A percentile compares a stretch with the other conserved stretches of the same genome.
Evolutionary conservation across 1,140 invertebrate species (phyloP).

Genomic region (Diorhabda sublineata): DNA sequence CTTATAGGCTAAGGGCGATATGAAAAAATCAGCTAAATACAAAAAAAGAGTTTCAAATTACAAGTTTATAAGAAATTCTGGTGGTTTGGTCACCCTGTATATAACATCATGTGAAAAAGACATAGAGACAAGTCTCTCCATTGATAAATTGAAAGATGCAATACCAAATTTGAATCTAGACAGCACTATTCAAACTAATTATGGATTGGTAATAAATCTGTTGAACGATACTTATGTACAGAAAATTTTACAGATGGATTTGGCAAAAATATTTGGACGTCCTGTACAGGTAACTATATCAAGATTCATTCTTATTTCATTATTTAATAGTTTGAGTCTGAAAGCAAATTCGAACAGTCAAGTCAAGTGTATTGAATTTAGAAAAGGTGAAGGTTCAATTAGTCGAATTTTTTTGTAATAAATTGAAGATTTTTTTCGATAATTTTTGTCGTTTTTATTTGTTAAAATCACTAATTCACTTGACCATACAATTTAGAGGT

Average conservation of each 20-base stretch:
- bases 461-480: too few relatives aligned
- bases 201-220: conserved; percentile 11
- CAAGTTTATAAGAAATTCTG: conserved; percentile 4
- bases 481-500: too few relatives aligned
- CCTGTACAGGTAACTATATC: conserved; percentile 9
- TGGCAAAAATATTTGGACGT: conserved; percentile 13
- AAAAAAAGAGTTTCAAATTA: neutral
- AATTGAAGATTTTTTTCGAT: too few relatives aligned
- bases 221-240: conserved; percentile 8
- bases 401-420: too few relatives aligned
- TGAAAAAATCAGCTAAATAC: neutral
- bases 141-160: conserved; percentile 10
- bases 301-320: too few relatives aligned
- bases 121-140: neutral
- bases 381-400: too few relatives aligned
- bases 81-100: conserved; percentile 7
- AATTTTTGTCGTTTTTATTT: too few relatives aligned
- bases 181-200: conserved; percentile 14
- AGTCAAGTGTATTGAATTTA: too few relatives aligned
- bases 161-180: conserved; percentile 15
- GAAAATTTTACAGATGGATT: conserved; percentile 12
- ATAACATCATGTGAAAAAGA: conserved; percentile 17
- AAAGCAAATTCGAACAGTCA: too few relatives aligned
- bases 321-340: too few relatives aligned
- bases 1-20: neutral